Evolutionary conservation across 1,140 invertebrate genomes (phyloP), one percentile per base, ranked within the genome.

Genomic region (Antheraea pernyi): DNA sequence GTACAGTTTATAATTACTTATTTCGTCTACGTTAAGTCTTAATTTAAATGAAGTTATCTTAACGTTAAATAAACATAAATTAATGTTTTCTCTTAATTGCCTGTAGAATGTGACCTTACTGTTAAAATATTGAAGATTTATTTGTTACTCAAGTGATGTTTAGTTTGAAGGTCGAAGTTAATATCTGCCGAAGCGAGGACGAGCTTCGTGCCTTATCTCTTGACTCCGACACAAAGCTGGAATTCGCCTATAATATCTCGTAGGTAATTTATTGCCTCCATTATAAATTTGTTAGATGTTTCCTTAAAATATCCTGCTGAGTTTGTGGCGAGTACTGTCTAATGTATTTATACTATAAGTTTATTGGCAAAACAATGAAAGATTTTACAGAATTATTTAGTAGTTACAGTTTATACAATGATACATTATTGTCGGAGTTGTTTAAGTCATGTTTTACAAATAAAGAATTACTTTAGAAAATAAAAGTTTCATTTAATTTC

Each of bases 171-270:
- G 70, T 71, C 69, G 64, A 58, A 68, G 37, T 70, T 74, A 72
- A 72, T 74, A 68, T 74, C 72, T 69, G 73, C 46, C 67, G 68
- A 48, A 59, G 70, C 60, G 65, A 22, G 59, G 59, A n/a, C 59
- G 59, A 65, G 68, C 67, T 70, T 69, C 81, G 81, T 83, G 81
- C 79, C 81, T 83, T 83, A 83, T 81, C 81, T 74, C 73, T 69
- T 42, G 58, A 72, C 63, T 71, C 66, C 67, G 70, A 71, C 68
- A 73, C 74, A 81, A 79, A 78, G 76, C 74, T 76, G 74, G 67
- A 75, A 68, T 76, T 69, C 67, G 63, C 68, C 68, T 79, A 74
- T 70, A 72, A 77, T 67, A 72, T 72, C 63, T 74, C 59, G 64
- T 74, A 46, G 61, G 62, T 72, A 78, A 81, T 81, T 81, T 77